Evolutionary conservation across 2,888 invertebrate species (phyloP), one percentile per base, ranked within the genome.

Genomic region (Rhagonycha lutea): DNA sequence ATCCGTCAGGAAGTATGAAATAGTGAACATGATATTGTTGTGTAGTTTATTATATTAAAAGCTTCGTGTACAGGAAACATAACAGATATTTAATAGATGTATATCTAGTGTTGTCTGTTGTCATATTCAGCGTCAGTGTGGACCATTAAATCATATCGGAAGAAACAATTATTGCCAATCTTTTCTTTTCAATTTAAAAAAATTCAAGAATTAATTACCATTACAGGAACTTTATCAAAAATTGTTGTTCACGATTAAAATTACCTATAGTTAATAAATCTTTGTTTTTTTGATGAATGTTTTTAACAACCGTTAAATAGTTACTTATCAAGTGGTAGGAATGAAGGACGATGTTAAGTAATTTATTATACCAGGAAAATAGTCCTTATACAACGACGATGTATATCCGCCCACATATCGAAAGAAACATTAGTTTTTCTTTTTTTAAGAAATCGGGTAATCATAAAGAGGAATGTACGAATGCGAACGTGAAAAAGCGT

Each of bases 51-150:
- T 47, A 47, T 47, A 47, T 47, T 47, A 47, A 47, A 47, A 76
- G 69, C 70, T 76, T 73, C 75, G 68, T 79, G 80, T 78, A 80
- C 81, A 81, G 81, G 81, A 80, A 81, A 81, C 81, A 80, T 80
- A 80, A 78, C 69, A 79, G 80, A 80, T 80, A 80, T 79, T 80
- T 78, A 80, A 76, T 76, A 79, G 81, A 80, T 81, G 78, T 77
- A 78, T 80, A 80, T 81, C 81, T 80, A 73, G n/a, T n/a, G n/a
- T 74, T 75, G 77, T 75, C 70, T 79, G 79, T 76, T 79, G 79
- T 76, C 75, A 79, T 80, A 79, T 74, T 75, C 78, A 74, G 71
- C 72, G 76, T 77, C 79, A 78, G 76, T 74, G 68, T 72, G 76
- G 78, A 81, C 80, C 78, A 80, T 81, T 81, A 81, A 72, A 72